Base-by-base conservation (phyloP, 1,140 invertebrate species). In the Nasonia vitripennis region DNA sequence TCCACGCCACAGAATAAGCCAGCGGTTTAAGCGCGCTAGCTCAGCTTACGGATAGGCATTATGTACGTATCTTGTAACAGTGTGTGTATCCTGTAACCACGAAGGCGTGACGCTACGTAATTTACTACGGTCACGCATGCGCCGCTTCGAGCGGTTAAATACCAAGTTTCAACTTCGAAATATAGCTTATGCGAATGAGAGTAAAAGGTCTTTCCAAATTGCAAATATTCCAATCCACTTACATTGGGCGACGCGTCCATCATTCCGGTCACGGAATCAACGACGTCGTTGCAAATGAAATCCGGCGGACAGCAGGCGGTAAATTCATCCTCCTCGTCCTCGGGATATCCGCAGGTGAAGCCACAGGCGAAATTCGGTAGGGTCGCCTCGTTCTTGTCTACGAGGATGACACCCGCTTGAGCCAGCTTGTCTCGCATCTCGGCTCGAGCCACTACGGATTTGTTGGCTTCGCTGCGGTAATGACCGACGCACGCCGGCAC, bases 381-480 rank as follows among this genome's bases (percentile, higher is more conserved):
- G 20, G 37, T 20, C 3, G 34, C 2, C 20, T 37, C 31, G 73
- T n/a, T n/a, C 34, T 71, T 71, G 27, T 71, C 27, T 3, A 17
- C 37, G 17, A 45, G 9, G 17, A 17, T n/a, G 31, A 34, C 31
- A 20, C 12, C 34, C 3, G 73, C 31, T 34, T 75, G 73, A 17
- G 20, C 14, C 11, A 14, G 31, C 73, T 75, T 75, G 31, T 75
- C 73, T 27, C 37, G 12, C 27, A 34, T 45, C 34, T 45, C 73
- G 73, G 14, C 34, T 34, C 34, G 37, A 37, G 45, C n/a, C 9
- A 23, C 7, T 20, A 77, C 45, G 9, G 37, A 48, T 27, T 77
- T 77, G 45, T 45, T 77, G 5, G 74, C 74, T 37, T 55, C 41
- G 75, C 75, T 55, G 23, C n/a, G 34, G 75, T 51, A 27, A n/a